These are phyloP conservation scores for Chunga burmeisteri DNA, from an alignment of 2,113 vertebrate species.

Conservation along the genomic window DNA sequence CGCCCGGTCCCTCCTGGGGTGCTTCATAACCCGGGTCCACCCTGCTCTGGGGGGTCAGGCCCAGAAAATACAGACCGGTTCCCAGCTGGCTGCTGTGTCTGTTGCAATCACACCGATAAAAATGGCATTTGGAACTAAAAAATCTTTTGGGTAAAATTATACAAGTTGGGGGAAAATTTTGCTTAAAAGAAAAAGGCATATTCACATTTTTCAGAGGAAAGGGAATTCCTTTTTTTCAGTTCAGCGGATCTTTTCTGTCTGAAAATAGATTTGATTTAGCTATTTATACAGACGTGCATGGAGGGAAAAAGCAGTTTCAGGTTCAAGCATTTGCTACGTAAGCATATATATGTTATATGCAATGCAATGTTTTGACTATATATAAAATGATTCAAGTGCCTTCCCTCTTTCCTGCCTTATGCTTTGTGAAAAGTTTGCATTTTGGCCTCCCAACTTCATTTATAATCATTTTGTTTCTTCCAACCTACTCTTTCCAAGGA, in stretches of 20 bases:
- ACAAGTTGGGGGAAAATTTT: fast-evolving
- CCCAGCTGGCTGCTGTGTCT: fast-evolving
- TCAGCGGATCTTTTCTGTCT: fast-evolving
- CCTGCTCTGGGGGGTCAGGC: fast-evolving
- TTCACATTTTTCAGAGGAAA: not conserved
- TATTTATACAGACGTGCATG: fast-evolving
- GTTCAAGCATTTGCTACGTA: not conserved
- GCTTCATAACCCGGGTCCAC: not conserved
- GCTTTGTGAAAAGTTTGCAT: not conserved
- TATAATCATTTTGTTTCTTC: not conserved
- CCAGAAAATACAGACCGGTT: not conserved
- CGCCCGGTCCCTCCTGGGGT: not conserved
- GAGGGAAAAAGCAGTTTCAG: not conserved
- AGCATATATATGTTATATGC: fast-evolving
- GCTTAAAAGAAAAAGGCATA: not conserved
- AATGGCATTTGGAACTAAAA: not conserved
- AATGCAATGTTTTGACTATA: not conserved
- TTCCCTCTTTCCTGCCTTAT: not conserved
- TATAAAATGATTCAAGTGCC: not conserved
- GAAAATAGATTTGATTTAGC: not conserved
- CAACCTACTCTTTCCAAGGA: not conserved
- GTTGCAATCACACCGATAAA: not conserved
- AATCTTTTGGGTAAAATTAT: not conserved
- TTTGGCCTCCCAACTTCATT: not conserved
- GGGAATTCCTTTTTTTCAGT: not conserved